Evolutionary conservation across 2,888 invertebrate genomes (phyloP).

Genomic region (Brenthis hecate): DNA sequence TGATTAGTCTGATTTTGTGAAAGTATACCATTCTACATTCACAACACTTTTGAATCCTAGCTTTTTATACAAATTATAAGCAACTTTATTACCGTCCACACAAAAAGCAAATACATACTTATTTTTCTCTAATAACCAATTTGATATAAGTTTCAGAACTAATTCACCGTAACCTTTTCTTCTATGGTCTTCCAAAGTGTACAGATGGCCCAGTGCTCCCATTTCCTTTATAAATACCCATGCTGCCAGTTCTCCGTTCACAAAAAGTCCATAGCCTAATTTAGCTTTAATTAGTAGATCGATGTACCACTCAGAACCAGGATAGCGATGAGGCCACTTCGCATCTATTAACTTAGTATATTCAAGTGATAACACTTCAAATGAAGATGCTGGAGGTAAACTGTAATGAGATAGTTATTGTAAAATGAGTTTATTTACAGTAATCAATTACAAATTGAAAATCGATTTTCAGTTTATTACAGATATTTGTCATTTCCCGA

Average conservation of each 20-base stretch:
- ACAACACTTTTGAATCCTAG: conserved; percentile 47
- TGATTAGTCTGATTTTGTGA: not conserved
- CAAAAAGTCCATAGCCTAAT: conserved; percentile 55
- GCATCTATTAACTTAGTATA: conserved; percentile 50
- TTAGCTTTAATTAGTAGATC: conserved; percentile 53
- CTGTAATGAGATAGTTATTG: conserved; percentile 45
- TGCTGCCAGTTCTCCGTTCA: conserved; percentile 46
- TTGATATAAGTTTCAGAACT: conserved; percentile 53
- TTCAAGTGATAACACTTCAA: conserved; percentile 49
- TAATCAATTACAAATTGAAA: not conserved
- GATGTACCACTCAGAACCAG: conserved; percentile 51
- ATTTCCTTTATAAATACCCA: conserved; percentile 59
- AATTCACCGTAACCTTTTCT: conserved; percentile 58
- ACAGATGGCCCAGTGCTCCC: conserved; percentile 59
- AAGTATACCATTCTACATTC: conserved; percentile 47
- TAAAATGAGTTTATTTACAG: not conserved
- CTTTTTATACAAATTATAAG: conserved; percentile 55
- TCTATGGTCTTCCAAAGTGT: conserved; percentile 56
- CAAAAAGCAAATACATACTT: conserved; percentile 54
- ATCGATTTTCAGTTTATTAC: not conserved
- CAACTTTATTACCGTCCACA: conserved; percentile 49
- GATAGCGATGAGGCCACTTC: conserved; percentile 57
- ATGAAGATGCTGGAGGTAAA: conserved; percentile 45
- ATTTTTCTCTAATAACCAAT: conserved; percentile 49
- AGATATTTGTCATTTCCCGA: no score